Base-by-base conservation (phyloP, 2,797 vertebrate genomes). In the Alcedo atthis region DNA sequence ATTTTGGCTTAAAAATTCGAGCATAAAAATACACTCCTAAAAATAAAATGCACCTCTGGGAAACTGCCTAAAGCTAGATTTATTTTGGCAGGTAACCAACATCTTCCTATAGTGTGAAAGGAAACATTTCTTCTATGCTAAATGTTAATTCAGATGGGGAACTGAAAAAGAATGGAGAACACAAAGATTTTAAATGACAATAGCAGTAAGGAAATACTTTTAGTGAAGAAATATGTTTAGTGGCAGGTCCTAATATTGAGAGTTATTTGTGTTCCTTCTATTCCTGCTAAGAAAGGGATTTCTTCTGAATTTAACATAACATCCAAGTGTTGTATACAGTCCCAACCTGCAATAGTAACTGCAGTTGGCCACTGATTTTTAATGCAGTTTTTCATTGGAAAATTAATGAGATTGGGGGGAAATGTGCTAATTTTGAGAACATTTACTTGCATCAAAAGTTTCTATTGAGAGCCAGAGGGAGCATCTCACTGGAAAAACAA, bases 1-100 rank as follows among this genome's bases (percentile, higher is more conserved):
- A 79, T 73, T 91, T 83, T 81, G 59, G 18, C 24, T 86, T 73
- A 91, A 91, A 93, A 93, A 90, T 57, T 21, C 5, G 7, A 73
- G 35, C 57, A 53, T 89, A 81, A 86, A 88, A 84, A 61, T 64
- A 76, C 15, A 51, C 4, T 70, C 55, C 12, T 37, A 37, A 37
- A 37, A 37, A 37, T 37, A 37, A 37, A 37, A 9, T 43, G 5
- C 59, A 79, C 89, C 80, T 73, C 82, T 76, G 57, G 63, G 63
- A 89, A 89, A 79, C 70, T 73, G 40, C 53, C 48, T 87, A 84
- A 86, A 84, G 74, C 45, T 74, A 64, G 68, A 74, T 81, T 91
- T 73, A 11, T 81, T 84, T 74, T 78, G 67, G 63, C 48, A 86
- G 57, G 79, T 43, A 48, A 87, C 48, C 33, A 78, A 10, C 18